Conservation (phyloP, 1,140 invertebrate species). For the Trissolcus basalis region DNA sequence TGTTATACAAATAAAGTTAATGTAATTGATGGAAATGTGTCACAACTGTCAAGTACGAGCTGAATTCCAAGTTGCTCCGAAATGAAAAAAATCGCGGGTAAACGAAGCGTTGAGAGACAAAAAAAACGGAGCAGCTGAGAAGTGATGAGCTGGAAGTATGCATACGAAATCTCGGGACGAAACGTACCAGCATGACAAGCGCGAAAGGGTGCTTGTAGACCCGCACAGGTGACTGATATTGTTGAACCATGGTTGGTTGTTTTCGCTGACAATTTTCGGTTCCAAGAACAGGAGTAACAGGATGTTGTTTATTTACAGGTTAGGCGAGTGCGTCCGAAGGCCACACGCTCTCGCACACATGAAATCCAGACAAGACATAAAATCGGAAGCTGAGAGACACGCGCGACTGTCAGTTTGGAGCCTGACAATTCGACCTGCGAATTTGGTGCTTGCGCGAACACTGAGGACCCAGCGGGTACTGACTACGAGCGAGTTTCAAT, state of each 20-base stretch:
- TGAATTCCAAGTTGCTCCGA: neutral
- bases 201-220: constrained; percentile 98
- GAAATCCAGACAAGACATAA: constrained; percentile 12
- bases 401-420: constrained; percentile 16
- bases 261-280: neutral
- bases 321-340: constrained; percentile 1
- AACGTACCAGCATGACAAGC: constrained; percentile 96
- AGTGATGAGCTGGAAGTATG: no score
- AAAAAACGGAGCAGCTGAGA: no score
- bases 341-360: constrained; percentile 1
- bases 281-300: neutral
- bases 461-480: constrained; percentile 12
- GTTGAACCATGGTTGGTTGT: constrained; percentile 90
- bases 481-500: neutral
- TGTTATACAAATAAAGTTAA: no score
- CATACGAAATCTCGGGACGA: constrained; percentile 18
- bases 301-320: constrained; percentile 21
- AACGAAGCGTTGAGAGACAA: constrained; percentile 8
- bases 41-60: neutral
- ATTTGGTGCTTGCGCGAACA: constrained; percentile 10
- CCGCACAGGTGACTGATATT: constrained; percentile 95
- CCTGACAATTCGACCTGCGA: constrained; percentile 33
- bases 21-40: neutral
- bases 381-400: constrained; percentile 17
- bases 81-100: neutral